phyloP scores from a whole-genome alignment of 2,113 vertebrate genomes.

The Mirounga angustirostris region DNA sequence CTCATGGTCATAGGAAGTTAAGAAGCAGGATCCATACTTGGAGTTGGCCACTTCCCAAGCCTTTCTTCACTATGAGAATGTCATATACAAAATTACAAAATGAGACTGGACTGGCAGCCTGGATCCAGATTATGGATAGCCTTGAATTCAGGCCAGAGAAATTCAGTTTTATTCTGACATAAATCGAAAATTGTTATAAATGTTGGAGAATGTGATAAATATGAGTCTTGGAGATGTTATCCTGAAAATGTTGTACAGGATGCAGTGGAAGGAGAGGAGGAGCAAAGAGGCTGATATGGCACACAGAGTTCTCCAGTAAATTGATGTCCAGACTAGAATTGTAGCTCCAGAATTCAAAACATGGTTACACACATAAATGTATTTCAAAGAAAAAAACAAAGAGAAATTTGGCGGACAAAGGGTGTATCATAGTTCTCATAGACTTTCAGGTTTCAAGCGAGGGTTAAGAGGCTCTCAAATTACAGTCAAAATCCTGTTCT shows the following conservation, averaged over 20 bases:
- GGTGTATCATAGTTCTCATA: neutral
- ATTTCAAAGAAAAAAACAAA: neutral
- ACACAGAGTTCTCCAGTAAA: neutral
- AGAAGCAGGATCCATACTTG: neutral
- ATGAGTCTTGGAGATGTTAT: neutral
- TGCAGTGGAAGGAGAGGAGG: neutral
- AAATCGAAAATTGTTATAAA: constrained; percentile 57
- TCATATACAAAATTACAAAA: constrained; percentile 41
- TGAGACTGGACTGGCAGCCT: constrained; percentile 16
- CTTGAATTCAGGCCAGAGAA: constrained; percentile 58
- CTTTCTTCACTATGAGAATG: constrained; percentile 47
- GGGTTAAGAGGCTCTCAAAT: neutral
- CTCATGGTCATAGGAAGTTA: neutral
- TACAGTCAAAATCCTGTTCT: neutral
- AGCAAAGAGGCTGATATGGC: neutral
- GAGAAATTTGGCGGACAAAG: neutral
- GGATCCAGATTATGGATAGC: constrained; percentile 14
- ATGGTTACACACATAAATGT: neutral
- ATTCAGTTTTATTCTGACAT: constrained; percentile 51
- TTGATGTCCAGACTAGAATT: neutral
- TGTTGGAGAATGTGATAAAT: constrained; percentile 49
- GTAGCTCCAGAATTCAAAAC: constrained; percentile 6
- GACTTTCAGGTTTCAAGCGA: neutral
- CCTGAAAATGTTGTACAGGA: neutral
- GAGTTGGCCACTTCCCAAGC: neutral